phyloP scores from a whole-genome alignment of 2,113 vertebrate genomes.

The Corvus hawaiiensis region DNA sequence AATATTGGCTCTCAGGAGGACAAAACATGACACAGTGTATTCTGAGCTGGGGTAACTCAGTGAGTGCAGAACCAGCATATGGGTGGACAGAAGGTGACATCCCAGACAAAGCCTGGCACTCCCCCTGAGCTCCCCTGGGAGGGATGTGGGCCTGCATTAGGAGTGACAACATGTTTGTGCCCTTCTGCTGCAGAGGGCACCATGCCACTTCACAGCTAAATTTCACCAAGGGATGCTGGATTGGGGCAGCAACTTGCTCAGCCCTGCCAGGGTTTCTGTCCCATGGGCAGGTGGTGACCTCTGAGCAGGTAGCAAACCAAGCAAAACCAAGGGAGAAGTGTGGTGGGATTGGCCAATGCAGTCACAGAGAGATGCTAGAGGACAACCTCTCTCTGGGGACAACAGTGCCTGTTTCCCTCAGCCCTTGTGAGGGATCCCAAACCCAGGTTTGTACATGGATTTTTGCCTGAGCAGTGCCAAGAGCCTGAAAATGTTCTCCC shows the following conservation, averaged over 20 bases:
- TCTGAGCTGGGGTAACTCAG: background rate
- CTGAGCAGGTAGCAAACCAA: background rate
- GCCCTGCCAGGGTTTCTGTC: background rate
- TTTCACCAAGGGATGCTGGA: background rate
- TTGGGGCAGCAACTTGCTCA: background rate
- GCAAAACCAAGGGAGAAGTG: background rate
- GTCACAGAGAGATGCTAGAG: background rate
- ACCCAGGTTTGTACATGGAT: background rate
- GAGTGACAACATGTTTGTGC: background rate
- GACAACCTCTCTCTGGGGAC: background rate
- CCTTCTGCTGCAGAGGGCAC: background rate
- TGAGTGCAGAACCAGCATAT: background rate
- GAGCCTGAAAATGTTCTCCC: background rate
- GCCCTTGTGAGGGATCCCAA: background rate
- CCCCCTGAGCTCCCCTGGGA: background rate
- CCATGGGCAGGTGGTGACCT: background rate
- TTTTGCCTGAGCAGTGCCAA: background rate
- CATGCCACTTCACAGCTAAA: background rate
- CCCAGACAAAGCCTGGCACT: background rate
- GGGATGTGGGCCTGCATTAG: background rate
- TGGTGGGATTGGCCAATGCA: background rate
- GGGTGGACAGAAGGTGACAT: background rate
- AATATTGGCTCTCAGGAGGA: background rate
- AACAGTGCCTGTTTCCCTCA: background rate
- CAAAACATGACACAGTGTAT: background rate